phyloP scores from a whole-genome alignment of 1,140 invertebrate species.

The Heliconius hewitsoni region DNA sequence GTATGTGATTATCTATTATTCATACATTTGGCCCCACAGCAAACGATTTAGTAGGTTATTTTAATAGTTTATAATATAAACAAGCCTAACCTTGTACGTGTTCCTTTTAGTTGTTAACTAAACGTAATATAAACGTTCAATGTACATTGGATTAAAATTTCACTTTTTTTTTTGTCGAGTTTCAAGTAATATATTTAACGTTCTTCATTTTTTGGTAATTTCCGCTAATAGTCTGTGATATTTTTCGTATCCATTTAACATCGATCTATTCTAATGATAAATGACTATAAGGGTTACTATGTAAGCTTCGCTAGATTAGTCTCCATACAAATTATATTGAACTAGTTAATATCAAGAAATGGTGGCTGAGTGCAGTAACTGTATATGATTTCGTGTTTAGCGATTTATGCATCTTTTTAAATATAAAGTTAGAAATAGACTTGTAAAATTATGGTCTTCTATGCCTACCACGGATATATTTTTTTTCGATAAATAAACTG shows the following conservation, averaged over 20 bases:
- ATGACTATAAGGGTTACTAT: neutral
- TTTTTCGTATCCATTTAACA: neutral
- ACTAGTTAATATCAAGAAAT: neutral
- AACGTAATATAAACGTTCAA: neutral
- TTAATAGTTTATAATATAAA: constrained; percentile 3
- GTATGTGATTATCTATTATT: neutral
- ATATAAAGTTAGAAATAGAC: neutral
- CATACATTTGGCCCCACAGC: neutral
- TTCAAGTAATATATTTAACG: neutral
- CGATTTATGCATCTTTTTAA: neutral
- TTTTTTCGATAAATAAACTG: no score
- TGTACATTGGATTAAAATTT: neutral
- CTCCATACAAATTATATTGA: neutral
- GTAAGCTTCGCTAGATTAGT: neutral
- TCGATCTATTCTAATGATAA: neutral
- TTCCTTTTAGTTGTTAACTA: constrained; percentile 20
- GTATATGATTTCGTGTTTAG: neutral
- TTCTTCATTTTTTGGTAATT: neutral
- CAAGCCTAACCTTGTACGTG: neutral
- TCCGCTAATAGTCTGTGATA: neutral
- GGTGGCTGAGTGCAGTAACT: neutral
- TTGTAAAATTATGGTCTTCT: neutral
- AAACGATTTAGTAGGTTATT: neutral
- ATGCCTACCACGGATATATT: no score
- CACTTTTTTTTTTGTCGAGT: neutral